Percentiles rank a stretch among this genome's conserved stretches.
Evolutionary conservation across 2,797 vertebrate species (phyloP).

Genomic region (Florisuga fusca): DNA sequence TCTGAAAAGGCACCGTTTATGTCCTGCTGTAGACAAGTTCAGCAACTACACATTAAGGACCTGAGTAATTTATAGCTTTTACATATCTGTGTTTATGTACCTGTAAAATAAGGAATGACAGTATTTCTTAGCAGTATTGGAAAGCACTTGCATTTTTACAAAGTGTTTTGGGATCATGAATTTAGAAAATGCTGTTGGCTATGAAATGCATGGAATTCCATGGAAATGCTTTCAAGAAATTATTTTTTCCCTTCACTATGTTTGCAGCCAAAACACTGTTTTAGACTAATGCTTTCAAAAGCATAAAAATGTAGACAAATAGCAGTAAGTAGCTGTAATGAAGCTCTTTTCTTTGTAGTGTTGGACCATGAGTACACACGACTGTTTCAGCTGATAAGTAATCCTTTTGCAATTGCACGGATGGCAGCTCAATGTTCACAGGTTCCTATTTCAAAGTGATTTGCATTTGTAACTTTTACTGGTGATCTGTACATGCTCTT

Average conservation of each 20-base stretch:
- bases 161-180: not conserved
- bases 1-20: not conserved
- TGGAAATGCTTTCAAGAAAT: not conserved
- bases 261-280: not conserved
- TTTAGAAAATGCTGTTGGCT: not conserved
- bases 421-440: not conserved
- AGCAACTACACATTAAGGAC: accelerated
- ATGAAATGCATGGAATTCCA: not conserved
- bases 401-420: accelerated
- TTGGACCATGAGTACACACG: accelerated
- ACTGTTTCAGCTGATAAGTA: not conserved
- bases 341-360: accelerated
- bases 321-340: not conserved
- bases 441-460: not conserved
- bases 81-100: accelerated
- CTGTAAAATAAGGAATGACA: not conserved
- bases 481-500: not conserved
- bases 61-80: not conserved
- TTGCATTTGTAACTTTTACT: not conserved
- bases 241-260: accelerated
- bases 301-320: accelerated
- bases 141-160: not conserved
- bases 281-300: not conserved
- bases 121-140: not conserved
- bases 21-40: not conserved